Evolutionary conservation across 2,113 vertebrate genomes (phyloP), one percentile per base, ranked within the genome.

Genomic region (Monopterus albus): DNA sequence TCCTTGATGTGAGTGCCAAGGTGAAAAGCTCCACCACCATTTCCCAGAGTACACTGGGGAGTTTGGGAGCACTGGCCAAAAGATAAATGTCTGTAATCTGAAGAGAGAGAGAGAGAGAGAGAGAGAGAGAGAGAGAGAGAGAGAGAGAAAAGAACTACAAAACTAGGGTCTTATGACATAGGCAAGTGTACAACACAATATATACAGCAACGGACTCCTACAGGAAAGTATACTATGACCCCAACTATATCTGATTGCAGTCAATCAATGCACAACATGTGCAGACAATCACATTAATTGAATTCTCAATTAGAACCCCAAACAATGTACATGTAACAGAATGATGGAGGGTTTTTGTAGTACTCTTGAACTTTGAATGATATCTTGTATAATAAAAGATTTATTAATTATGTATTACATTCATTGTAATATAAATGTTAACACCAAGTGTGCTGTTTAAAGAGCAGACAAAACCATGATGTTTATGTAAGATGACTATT

Each of bases 1-100:
- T 81, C 79, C 82, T 90, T 92, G 87, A 90, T 91, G 83, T 90
- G 76, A 49, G 71, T 81, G 86, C 87, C 91, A 92, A 89, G 85
- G 88, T 90, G 87, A 88, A 84, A 80, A 79, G 70, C 83, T 88
- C 75, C 79, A 70, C 81, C 65, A 52, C 61, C 29, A 70, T 90
- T 90, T 92, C 88, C 84, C 89, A 92, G 81, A 78, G 78, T 82
- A 47, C 87, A 84, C 89, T 65, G 18, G 81, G 62, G 87, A 82
- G 59, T 72, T 74, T 53, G 39, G 76, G 52, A 84, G 74, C 62
- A 72, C 57, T 55, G 70, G 17, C 64, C 65, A 64, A 62, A 67
- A 42, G 57, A 71, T 33, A 47, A 56, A 62, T 56, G 62, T 59
- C 58, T 66, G 42, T 68, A 71, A 82, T 56, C 42, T 42, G 51